These are phyloP conservation scores for Cyclophora albipunctata DNA, from an alignment of 2,888 invertebrate species.

Conservation along the genomic window DNA sequence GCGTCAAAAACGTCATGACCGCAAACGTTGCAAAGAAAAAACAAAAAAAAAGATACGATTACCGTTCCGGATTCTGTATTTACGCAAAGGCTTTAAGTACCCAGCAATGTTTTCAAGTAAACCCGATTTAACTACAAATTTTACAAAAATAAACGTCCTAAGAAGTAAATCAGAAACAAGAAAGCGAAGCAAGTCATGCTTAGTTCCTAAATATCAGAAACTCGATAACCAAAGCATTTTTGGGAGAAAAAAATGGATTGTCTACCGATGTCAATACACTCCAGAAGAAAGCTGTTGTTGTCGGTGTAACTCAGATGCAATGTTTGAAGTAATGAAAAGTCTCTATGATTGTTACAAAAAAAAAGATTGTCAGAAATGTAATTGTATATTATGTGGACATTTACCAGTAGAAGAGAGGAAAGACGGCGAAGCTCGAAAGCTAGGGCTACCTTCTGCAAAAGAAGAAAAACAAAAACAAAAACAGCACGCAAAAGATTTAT, in stretches of 20 bases:
- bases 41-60: too few relatives aligned
- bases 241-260: constrained; percentile 11
- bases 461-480: constrained; percentile 6
- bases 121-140: too few relatives aligned
- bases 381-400: constrained; percentile 51
- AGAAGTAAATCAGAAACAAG: too few relatives aligned
- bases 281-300: constrained; percentile 45
- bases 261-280: constrained; percentile 41
- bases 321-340: constrained; percentile 63
- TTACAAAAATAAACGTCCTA: too few relatives aligned
- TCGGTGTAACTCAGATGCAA: constrained; percentile 55
- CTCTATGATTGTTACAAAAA: constrained; percentile 58
- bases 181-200: too few relatives aligned
- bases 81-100: too few relatives aligned
- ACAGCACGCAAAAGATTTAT: constrained; percentile 13
- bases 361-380: constrained; percentile 51
- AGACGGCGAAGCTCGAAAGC: constrained; percentile 16
- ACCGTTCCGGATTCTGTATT: too few relatives aligned
- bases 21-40: too few relatives aligned
- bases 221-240: constrained; percentile 15
- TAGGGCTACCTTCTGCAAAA: neutral
- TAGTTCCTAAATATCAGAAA: constrained; percentile 13
- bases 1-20: too few relatives aligned
- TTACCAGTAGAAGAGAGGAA: constrained; percentile 25
- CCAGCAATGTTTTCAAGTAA: too few relatives aligned